Evolutionary conservation across 2,113 vertebrate species (phyloP).

Genomic region (Scalopus aquaticus): DNA sequence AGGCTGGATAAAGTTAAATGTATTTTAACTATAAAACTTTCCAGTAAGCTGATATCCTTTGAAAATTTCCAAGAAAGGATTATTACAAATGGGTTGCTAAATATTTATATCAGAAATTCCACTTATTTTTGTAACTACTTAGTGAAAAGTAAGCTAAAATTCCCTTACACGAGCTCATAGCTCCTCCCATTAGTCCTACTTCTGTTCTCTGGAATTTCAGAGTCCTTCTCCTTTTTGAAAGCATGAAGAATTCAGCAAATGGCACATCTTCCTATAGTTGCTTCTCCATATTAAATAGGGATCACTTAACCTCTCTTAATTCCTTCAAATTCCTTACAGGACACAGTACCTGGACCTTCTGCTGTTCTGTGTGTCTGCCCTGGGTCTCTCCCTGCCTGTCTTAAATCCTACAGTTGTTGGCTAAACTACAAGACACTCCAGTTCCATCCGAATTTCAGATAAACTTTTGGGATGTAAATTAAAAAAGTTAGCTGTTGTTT

Average conservation of each 20-base stretch:
- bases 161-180: neutral
- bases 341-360: neutral
- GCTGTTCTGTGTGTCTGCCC: neutral
- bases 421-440: neutral
- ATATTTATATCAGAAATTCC: neutral
- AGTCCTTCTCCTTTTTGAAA: neutral
- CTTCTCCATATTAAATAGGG: neutral
- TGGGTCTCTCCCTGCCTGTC: neutral
- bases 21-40: neutral
- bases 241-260: neutral
- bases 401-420: neutral
- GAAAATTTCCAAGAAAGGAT: neutral
- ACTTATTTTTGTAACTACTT: constrained; percentile 29
- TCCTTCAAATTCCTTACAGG: neutral
- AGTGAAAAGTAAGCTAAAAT: neutral
- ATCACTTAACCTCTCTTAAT: neutral
- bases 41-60: neutral
- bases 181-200: neutral
- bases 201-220: neutral
- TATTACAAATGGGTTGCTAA: neutral
- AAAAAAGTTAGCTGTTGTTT: neutral
- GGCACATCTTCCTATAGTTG: neutral
- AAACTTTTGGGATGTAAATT: neutral
- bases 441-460: neutral
- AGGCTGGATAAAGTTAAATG: neutral